Conservation (phyloP, 2,113 vertebrate genomes). For the Larimichthys crocea region DNA sequence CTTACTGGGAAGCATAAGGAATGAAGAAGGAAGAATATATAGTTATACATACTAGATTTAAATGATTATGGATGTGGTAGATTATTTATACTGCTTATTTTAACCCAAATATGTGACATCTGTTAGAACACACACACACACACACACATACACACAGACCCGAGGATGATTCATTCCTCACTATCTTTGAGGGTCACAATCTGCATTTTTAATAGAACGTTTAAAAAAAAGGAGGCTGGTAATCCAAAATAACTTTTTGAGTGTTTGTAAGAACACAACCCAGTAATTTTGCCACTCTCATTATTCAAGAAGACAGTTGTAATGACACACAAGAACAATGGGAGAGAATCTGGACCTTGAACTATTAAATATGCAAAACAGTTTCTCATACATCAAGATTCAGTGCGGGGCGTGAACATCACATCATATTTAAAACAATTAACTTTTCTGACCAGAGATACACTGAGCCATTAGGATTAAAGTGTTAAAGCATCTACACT, state of each 20-base stretch:
- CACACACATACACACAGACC: slow-evolving; percentile 16
- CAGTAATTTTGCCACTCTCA: slow-evolving; percentile 11
- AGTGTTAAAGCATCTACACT: slow-evolving; percentile 10
- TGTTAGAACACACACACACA: neutral
- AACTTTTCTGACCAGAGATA: neutral
- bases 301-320: slow-evolving; percentile 23
- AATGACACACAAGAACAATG: slow-evolving; percentile 27
- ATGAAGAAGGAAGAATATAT: too few relatives aligned
- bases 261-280: slow-evolving; percentile 25
- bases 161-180: slow-evolving; percentile 2
- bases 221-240: neutral
- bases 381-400: neutral
- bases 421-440: neutral
- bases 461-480: slow-evolving; percentile 14
- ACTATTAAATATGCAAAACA: slow-evolving; percentile 6
- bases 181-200: slow-evolving; percentile 18
- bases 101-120: too few relatives aligned
- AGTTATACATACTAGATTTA: too few relatives aligned
- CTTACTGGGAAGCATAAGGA: too few relatives aligned
- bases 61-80: too few relatives aligned
- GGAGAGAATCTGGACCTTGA: neutral
- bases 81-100: too few relatives aligned
- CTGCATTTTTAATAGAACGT: slow-evolving; percentile 5
- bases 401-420: neutral
- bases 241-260: slow-evolving; percentile 15